These are phyloP conservation scores for Drosophila suzukii DNA, from an alignment of 1,140 invertebrate genomes.

Conservation along the genomic window DNA sequence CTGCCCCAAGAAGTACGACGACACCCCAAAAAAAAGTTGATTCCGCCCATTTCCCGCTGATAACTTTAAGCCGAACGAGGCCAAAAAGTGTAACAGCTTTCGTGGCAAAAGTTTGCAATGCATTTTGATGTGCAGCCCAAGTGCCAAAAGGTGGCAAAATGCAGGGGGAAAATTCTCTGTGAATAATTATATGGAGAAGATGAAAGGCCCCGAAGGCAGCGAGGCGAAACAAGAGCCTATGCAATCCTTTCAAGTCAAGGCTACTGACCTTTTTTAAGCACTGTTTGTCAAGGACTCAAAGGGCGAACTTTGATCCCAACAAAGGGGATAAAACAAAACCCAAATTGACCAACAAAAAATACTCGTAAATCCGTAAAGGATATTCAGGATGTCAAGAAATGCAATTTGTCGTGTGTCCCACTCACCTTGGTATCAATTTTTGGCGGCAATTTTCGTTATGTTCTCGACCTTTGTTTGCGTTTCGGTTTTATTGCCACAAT, in stretches of 20 bases:
- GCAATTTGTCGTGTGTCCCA: conserved; percentile 23
- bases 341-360: conserved; percentile 29
- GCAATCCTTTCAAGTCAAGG: conserved; percentile 50
- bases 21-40: conserved; percentile 34
- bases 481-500: conserved; percentile 57
- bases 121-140: conserved; percentile 65
- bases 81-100: conserved; percentile 51
- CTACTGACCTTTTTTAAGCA: conserved; percentile 44
- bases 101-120: conserved; percentile 63
- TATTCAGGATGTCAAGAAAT: conserved; percentile 20
- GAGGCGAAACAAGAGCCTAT: conserved; percentile 20
- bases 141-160: conserved; percentile 31
- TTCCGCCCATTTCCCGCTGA: conserved; percentile 12
- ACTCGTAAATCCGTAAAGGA: conserved; percentile 10
- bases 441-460: conserved; percentile 51
- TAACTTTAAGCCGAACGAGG: conserved; percentile 64
- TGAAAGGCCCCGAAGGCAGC: conserved; percentile 31
- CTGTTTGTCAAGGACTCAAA: conserved; percentile 31
- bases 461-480: conserved; percentile 19
- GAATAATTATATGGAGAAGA: conserved; percentile 61
- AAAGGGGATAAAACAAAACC: conserved; percentile 10
- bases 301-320: conserved; percentile 28
- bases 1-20: conserved; percentile 35
- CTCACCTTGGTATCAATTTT: conserved; percentile 36
- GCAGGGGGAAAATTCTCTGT: conserved; percentile 17